Percentiles rank a stretch among this genome's conserved stretches.
phyloP scores from a whole-genome alignment of 1,140 invertebrate species.

The Colletes latitarsis region DNA sequence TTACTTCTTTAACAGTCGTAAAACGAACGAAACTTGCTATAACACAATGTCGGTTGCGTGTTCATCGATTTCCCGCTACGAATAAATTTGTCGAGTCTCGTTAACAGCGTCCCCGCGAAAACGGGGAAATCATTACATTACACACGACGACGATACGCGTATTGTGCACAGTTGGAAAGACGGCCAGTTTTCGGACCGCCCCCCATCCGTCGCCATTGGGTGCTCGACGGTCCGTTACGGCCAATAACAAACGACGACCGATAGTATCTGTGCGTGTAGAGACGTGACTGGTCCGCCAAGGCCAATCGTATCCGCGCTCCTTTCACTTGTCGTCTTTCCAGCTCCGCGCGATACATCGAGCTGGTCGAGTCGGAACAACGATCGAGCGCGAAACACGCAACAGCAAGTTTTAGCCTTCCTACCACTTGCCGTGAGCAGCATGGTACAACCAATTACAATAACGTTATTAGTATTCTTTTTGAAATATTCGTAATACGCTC shows the following conservation, averaged over 20 bases:
- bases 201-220: no score
- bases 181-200: no score
- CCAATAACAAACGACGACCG: no score
- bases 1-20: neutral
- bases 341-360: neutral
- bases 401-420: conserved; percentile 14
- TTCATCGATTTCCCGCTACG: neutral
- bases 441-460: neutral
- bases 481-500: neutral
- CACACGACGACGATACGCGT: neutral
- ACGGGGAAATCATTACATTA: neutral
- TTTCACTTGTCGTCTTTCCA: no score
- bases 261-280: no score
- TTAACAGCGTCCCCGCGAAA: neutral
- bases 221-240: no score
- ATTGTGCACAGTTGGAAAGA: no score
- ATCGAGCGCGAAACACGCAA: neutral
- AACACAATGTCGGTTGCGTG: neutral
- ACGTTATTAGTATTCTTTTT: neutral
- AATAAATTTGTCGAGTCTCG: neutral
- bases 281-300: no score
- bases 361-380: neutral
- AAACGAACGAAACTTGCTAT: conserved; percentile 14
- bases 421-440: neutral
- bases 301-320: no score